phyloP scores from a whole-genome alignment of 2,888 invertebrate species.

The Cosmopolites sordidus region DNA sequence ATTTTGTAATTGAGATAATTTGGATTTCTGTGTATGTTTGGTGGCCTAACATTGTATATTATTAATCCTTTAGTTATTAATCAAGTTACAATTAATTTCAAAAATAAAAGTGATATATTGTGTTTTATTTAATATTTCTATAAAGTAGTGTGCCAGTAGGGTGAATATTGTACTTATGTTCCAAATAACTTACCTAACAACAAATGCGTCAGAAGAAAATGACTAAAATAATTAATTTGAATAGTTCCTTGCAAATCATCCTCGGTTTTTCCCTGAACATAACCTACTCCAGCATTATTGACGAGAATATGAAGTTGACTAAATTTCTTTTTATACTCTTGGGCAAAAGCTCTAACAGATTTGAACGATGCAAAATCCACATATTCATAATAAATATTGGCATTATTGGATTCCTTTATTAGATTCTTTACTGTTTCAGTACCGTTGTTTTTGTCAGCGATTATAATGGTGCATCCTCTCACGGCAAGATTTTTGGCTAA shows the following conservation, averaged over 20 bases:
- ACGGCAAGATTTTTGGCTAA: slow-evolving; percentile 15
- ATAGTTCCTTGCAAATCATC: slow-evolving; percentile 60
- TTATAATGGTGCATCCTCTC: slow-evolving; percentile 17
- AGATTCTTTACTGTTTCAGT: slow-evolving; percentile 1
- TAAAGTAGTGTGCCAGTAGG: no score
- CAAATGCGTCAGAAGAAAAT: slow-evolving; percentile 64
- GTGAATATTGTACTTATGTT: no score
- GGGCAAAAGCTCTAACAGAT: slow-evolving; percentile 58
- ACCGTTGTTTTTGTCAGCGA: slow-evolving; percentile 12
- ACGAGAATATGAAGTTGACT: slow-evolving; percentile 57
- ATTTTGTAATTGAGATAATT: no score
- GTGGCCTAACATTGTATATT: no score
- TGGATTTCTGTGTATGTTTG: no score
- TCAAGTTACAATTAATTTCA: no score
- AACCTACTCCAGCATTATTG: slow-evolving; percentile 58
- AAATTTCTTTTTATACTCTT: slow-evolving; percentile 53
- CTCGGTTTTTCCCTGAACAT: slow-evolving; percentile 4
- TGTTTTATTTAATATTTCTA: no score
- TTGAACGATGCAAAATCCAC: slow-evolving; percentile 54
- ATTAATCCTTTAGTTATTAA: no score
- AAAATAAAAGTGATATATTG: no score
- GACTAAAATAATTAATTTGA: slow-evolving; percentile 67
- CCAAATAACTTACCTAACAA: slow-evolving; percentile 39
- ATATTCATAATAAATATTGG: slow-evolving; percentile 4
- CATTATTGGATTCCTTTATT: slow-evolving; percentile 9